Conservation (phyloP, 1,140 invertebrate species). For the Trachymyrmex cornetzi region DNA sequence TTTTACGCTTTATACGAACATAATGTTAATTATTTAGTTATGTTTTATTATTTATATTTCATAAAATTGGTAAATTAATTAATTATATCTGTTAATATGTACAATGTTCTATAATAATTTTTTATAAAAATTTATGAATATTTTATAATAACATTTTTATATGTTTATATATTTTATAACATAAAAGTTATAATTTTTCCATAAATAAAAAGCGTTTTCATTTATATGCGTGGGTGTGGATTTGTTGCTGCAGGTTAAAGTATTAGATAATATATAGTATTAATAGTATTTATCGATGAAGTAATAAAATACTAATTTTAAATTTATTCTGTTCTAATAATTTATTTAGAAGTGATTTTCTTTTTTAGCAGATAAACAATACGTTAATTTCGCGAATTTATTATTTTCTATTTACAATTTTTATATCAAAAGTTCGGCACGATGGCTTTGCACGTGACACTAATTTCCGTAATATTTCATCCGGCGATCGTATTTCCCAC, state of each 20-base stretch:
- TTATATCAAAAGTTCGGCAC: neutral
- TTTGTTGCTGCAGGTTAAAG: neutral
- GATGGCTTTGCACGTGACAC: neutral
- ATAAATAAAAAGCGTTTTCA: neutral
- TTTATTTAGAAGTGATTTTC: no score
- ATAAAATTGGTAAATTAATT: neutral
- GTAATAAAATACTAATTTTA: neutral
- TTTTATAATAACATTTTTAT: neutral
- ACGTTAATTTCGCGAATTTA: neutral
- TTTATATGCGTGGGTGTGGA: neutral
- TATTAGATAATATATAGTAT: neutral
- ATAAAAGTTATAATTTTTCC: neutral
- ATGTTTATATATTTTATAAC: neutral
- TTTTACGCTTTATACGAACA: neutral
- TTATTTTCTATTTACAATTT: neutral
- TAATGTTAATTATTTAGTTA: neutral
- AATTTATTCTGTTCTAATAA: no score
- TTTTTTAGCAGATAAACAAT: neutral
- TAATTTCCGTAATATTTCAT: constrained; percentile 39
- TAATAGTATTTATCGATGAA: neutral
- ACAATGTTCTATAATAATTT: neutral
- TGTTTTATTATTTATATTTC: neutral
- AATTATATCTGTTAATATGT: neutral
- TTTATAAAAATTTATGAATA: neutral
- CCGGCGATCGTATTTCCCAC: constrained; percentile 56